Conservation (phyloP, 2,797 vertebrate species). For the Pachyuromys duprasi region DNA sequence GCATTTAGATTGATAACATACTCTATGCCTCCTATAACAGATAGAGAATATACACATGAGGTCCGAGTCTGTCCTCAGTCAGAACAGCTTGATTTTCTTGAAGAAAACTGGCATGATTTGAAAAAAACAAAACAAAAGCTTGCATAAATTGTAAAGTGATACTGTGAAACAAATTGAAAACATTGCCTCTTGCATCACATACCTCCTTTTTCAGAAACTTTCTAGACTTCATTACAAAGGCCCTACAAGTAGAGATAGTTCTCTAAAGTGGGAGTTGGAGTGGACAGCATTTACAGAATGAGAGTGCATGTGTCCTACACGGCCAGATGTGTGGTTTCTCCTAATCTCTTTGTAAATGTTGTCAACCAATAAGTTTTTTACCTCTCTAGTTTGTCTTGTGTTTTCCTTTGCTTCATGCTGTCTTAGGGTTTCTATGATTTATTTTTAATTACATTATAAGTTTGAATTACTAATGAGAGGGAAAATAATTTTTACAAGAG, state of each 20-base stretch:
- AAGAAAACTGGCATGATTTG: constrained; percentile 79
- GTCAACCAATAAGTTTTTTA: constrained; percentile 45
- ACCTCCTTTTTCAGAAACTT: constrained; percentile 89
- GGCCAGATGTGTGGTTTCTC: constrained; percentile 70
- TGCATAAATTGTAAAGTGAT: constrained; percentile 85
- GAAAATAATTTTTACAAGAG: constrained; percentile 68
- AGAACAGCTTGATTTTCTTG: constrained; percentile 79
- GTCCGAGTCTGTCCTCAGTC: constrained; percentile 72
- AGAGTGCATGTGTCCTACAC: constrained; percentile 72
- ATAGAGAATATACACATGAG: constrained; percentile 70
- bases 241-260: constrained; percentile 69
- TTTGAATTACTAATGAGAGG: constrained; percentile 82
- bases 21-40: constrained; percentile 77
- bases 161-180: constrained; percentile 88
- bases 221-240: constrained; percentile 82
- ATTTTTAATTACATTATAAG: constrained; percentile 86
- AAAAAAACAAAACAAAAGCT: constrained; percentile 63
- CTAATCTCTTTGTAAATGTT: constrained; percentile 68
- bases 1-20: constrained; percentile 76
- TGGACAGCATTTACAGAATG: constrained; percentile 68
- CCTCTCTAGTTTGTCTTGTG: constrained; percentile 70
- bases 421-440: constrained; percentile 88
- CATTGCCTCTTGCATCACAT: constrained; percentile 88
- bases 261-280: constrained; percentile 75
- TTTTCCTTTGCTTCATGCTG: constrained; percentile 74